Evolutionary conservation across 2,113 vertebrate genomes (phyloP).

Genomic region (Gnathonemus echidnorhynchus): DNA sequence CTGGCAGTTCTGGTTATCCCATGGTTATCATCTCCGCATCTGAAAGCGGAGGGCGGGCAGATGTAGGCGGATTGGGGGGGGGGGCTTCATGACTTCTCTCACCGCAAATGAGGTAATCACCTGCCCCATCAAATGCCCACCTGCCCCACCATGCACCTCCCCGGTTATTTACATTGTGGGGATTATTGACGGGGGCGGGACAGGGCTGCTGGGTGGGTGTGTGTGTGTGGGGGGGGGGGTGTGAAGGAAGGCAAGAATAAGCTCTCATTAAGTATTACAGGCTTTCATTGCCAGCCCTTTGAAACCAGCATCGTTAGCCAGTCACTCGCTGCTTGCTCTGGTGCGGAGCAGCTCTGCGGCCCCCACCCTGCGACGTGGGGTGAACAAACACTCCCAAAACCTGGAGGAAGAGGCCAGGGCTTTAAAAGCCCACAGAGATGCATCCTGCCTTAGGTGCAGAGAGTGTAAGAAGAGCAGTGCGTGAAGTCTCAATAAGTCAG

Average conservation of each 20-base stretch:
- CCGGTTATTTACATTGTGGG: neutral
- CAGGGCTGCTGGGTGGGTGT: neutral
- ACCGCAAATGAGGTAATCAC: constrained; percentile 53
- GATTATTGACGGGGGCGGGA: neutral
- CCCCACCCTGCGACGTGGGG: neutral
- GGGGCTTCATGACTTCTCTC: constrained; percentile 43
- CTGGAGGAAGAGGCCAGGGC: neutral
- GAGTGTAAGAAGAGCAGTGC: neutral
- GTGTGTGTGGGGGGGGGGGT: no score
- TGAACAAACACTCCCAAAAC: neutral
- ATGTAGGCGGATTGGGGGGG: constrained; percentile 24
- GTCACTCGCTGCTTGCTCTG: neutral
- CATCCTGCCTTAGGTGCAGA: neutral
- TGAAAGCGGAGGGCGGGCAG: neutral
- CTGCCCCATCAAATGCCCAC: neutral
- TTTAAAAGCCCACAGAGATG: neutral
- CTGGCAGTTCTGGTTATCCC: neutral
- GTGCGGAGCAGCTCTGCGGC: neutral
- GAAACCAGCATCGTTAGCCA: constrained; percentile 26
- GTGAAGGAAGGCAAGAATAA: neutral
- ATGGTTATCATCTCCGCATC: neutral
- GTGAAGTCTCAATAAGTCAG: neutral
- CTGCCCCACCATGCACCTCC: neutral
- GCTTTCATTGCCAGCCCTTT: constrained; percentile 5
- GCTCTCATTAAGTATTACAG: constrained; percentile 8